These are phyloP conservation scores for Acanthopleura granulata DNA, from an alignment of 2,888 invertebrate species.

Conservation along the genomic window DNA sequence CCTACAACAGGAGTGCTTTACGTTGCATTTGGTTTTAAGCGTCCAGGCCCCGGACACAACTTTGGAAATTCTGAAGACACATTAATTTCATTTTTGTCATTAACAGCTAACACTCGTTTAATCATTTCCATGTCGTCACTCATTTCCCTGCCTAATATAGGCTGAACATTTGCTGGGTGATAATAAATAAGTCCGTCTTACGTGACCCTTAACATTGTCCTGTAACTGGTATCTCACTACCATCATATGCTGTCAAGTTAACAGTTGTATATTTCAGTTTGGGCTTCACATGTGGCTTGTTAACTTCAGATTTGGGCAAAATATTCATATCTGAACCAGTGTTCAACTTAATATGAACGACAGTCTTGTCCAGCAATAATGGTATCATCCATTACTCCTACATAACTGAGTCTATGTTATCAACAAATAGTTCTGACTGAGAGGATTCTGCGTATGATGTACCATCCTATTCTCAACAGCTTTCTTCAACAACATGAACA, in stretches of 20 bases:
- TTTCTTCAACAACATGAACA: too few relatives aligned
- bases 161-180: background rate
- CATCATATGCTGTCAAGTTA: background rate
- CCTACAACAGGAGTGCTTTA: conserved; percentile 35
- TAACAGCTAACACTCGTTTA: conserved; percentile 18
- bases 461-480: background rate
- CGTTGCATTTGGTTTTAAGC: conserved; percentile 30
- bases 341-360: conserved; percentile 19
- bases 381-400: conserved; percentile 1
- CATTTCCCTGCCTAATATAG: background rate
- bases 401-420: background rate
- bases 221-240: background rate
- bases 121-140: background rate
- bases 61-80: conserved; percentile 13
- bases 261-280: background rate
- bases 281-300: background rate
- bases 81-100: background rate
- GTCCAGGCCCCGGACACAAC: conserved; percentile 32
- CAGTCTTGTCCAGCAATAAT: too few relatives aligned
- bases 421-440: too few relatives aligned
- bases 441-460: background rate
- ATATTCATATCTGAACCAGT: conserved; percentile 21
- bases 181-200: background rate
- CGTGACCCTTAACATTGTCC: background rate
- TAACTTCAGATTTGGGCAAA: background rate